These are phyloP conservation scores for Agapetus fuscipes DNA, from an alignment of 2,888 invertebrate genomes.

Conservation along the genomic window DNA sequence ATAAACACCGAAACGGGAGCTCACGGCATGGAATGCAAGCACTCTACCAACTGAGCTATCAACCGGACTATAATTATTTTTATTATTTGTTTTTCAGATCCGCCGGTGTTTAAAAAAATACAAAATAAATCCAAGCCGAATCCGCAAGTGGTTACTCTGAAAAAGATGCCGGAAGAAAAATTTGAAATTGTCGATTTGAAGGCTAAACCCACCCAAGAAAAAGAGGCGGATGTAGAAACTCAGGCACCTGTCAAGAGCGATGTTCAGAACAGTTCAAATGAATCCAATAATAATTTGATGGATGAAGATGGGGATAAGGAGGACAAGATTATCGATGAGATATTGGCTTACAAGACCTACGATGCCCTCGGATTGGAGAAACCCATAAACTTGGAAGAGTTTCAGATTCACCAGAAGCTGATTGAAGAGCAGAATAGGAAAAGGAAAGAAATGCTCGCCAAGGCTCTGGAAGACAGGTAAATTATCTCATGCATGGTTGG, in stretches of 20 bases:
- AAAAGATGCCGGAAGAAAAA: constrained; percentile 13
- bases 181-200: constrained; percentile 17
- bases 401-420: constrained; percentile 60
- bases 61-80: too few species aligned
- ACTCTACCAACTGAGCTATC: too few species aligned
- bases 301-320: background rate
- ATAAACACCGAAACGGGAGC: too few species aligned
- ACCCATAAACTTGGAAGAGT: constrained; percentile 51
- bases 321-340: background rate
- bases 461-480: constrained; percentile 59
- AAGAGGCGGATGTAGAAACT: background rate
- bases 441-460: constrained; percentile 60
- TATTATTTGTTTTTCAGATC: background rate
- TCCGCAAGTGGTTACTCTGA: constrained; percentile 7
- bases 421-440: constrained; percentile 75
- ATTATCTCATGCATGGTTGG: background rate
- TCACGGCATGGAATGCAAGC: too few species aligned
- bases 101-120: constrained; percentile 13
- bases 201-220: constrained; percentile 4
- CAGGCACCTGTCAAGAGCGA: background rate
- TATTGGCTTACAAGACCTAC: background rate
- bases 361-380: constrained; percentile 26
- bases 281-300: background rate
- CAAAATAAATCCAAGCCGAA: constrained; percentile 8
- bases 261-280: background rate